Evolutionary conservation across 2,113 vertebrate genomes (phyloP).

Genomic region (Astur gentilis): DNA sequence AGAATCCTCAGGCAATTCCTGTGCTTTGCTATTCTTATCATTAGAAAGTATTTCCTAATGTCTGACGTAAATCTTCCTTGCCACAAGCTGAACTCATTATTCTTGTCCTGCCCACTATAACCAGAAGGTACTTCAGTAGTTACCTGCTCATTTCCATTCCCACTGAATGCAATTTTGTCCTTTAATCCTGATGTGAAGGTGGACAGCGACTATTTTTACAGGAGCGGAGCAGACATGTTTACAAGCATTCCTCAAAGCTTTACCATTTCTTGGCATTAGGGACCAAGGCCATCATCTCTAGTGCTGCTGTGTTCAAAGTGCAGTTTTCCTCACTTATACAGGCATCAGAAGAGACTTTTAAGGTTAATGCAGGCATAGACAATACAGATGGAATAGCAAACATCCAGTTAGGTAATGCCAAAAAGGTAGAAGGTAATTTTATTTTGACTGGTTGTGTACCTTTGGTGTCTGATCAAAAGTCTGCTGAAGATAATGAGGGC

Average conservation of each 20-base stretch:
- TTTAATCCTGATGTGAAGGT: neutral
- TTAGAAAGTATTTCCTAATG: conserved; percentile 32
- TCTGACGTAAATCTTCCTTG: conserved; percentile 22
- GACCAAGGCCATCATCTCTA: neutral
- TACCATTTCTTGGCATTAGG: neutral
- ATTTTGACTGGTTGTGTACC: neutral
- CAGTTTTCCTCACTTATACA: neutral
- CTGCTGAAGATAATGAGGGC: neutral
- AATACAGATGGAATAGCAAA: neutral
- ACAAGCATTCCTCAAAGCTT: neutral
- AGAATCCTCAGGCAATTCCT: conserved; percentile 42
- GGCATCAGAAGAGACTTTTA: neutral
- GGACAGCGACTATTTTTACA: neutral
- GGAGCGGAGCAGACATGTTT: neutral
- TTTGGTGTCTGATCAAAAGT: neutral
- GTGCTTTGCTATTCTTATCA: conserved; percentile 34
- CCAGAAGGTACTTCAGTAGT: neutral
- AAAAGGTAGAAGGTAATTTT: neutral
- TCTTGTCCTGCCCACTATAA: neutral
- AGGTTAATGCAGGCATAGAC: neutral
- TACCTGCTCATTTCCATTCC: neutral
- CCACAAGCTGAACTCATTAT: neutral
- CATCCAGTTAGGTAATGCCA: neutral
- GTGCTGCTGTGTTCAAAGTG: neutral
- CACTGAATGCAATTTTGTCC: neutral